These are phyloP conservation scores for Iguana delicatissima DNA, from an alignment of 2,797 vertebrate genomes.

Conservation along the genomic window DNA sequence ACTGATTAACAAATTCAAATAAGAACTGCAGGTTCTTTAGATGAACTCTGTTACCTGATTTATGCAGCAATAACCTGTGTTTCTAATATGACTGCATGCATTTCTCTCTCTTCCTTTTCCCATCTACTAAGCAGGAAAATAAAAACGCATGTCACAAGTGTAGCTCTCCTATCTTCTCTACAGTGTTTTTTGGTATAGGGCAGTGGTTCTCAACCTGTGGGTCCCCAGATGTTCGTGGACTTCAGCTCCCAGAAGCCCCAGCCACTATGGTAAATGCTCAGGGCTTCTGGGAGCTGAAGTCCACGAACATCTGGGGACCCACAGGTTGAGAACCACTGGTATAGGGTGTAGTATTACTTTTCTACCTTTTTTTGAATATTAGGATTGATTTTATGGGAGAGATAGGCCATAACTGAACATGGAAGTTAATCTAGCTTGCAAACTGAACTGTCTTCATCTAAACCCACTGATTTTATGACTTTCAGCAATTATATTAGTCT, in stretches of 20 bases:
- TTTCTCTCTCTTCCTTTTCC: constrained; percentile 20
- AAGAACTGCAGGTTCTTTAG: constrained; percentile 40
- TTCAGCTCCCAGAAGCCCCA: too few species aligned
- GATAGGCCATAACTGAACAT: neutral
- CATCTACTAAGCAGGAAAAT: constrained; percentile 29
- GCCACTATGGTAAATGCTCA: too few species aligned
- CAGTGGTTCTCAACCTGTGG: too few species aligned
- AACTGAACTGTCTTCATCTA: neutral
- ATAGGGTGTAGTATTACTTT: constrained; percentile 15
- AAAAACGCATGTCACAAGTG: neutral
- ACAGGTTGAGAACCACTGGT: too few species aligned
- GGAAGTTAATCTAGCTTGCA: constrained; percentile 29
- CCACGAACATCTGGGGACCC: too few species aligned
- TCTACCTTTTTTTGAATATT: constrained; percentile 33
- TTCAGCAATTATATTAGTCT: constrained; percentile 62
- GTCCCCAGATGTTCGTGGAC: too few species aligned
- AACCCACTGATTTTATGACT: constrained; percentile 43
- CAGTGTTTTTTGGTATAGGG: constrained; percentile 1
- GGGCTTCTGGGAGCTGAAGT: too few species aligned
- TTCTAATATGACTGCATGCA: constrained; percentile 15
- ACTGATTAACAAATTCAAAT: constrained; percentile 37
- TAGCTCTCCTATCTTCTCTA: neutral
- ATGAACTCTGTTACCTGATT: constrained; percentile 30
- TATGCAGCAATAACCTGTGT: constrained; percentile 5
- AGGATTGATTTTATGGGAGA: constrained; percentile 14